A percentile compares a stretch with the other conserved stretches of the same genome.
Evolutionary conservation across 2,797 vertebrate species (phyloP).

Genomic region (Natrix natrix): DNA sequence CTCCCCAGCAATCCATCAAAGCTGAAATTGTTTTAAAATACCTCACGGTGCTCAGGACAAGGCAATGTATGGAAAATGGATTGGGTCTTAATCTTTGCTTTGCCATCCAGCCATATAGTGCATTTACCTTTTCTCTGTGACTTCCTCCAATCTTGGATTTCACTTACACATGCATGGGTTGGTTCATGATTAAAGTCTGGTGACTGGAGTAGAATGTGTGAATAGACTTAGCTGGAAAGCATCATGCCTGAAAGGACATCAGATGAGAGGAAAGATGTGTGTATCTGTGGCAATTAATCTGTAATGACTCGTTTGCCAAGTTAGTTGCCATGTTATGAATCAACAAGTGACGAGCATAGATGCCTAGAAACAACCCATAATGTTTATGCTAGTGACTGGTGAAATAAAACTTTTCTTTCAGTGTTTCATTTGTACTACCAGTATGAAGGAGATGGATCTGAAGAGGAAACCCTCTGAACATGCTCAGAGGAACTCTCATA

Average conservation of each 20-base stretch:
- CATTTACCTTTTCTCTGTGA: slow-evolving; percentile 31
- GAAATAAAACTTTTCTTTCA: not conserved
- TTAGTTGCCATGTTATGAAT: not conserved
- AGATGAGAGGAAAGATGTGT: slow-evolving; percentile 6
- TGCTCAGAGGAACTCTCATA: not conserved
- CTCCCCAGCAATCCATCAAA: slow-evolving; percentile 72
- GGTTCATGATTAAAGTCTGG: not conserved
- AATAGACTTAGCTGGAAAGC: not conserved
- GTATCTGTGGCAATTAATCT: not conserved
- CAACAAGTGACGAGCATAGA: slow-evolving; percentile 11
- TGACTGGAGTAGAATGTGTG: not conserved
- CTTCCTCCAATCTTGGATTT: not conserved
- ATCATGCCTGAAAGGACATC: not conserved
- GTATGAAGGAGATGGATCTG: not conserved
- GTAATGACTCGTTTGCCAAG: not conserved
- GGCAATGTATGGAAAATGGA: slow-evolving; percentile 27
- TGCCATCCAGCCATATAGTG: slow-evolving; percentile 30
- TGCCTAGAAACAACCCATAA: not conserved
- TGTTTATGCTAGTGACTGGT: not conserved
- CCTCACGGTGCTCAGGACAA: slow-evolving; percentile 60
- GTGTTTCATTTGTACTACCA: not conserved
- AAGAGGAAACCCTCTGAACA: not conserved
- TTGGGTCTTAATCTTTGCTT: slow-evolving; percentile 30
- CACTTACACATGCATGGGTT: slow-evolving; percentile 2
- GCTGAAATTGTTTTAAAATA: slow-evolving; percentile 75